Conservation (phyloP, 2,888 invertebrate genomes). For the Orchestes rusci region DNA sequence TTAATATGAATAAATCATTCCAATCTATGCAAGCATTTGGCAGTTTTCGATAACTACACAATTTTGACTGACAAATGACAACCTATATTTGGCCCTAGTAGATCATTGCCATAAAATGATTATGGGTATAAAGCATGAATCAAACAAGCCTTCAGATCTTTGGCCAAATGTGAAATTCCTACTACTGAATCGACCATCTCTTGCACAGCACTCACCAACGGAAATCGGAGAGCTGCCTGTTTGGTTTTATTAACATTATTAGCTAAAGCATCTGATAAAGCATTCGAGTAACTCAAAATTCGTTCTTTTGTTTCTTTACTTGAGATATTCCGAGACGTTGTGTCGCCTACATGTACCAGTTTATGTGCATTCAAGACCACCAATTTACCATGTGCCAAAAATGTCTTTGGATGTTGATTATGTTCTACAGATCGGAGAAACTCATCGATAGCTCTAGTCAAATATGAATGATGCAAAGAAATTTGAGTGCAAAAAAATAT, state of each 20-base stretch:
- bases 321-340: conserved; percentile 77
- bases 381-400: conserved; percentile 90
- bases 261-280: conserved; percentile 72
- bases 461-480: conserved; percentile 73
- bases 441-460: conserved; percentile 85
- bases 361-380: conserved; percentile 91
- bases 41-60: no score
- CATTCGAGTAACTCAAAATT: conserved; percentile 69
- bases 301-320: conserved; percentile 66
- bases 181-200: conserved; percentile 91
- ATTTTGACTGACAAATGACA: no score
- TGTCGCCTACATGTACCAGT: conserved; percentile 90
- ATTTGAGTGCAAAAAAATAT: conserved; percentile 84
- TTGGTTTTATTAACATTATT: conserved; percentile 83
- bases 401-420: conserved; percentile 89
- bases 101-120: conserved; percentile 38
- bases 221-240: conserved; percentile 85
- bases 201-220: conserved; percentile 82
- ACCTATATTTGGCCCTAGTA: no score
- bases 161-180: conserved; percentile 76
- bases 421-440: conserved; percentile 87
- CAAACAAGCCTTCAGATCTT: conserved; percentile 67
- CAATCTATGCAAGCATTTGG: no score
- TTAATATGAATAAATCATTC: no score
- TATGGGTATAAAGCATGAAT: conserved; percentile 66